Conservation (phyloP, 2,888 invertebrate species). For the Drosophila testacea region DNA sequence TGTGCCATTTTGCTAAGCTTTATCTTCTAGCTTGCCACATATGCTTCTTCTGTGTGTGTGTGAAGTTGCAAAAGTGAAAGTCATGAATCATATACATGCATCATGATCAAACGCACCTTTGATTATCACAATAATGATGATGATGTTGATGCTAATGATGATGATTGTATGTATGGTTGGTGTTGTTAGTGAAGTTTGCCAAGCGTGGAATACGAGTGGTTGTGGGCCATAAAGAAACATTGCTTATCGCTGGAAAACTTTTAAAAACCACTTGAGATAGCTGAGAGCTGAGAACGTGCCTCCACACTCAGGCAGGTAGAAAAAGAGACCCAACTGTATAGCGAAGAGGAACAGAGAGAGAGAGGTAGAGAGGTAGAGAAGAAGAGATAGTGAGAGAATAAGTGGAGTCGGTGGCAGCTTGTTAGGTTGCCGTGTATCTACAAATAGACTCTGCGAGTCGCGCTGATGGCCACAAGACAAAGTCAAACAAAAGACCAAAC, state of each 20-base stretch:
- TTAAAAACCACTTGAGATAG: conserved; percentile 79
- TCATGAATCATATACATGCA: conserved; percentile 76
- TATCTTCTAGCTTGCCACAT: conserved; percentile 44
- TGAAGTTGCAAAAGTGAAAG: conserved; percentile 72
- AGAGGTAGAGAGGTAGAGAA: conserved; percentile 20
- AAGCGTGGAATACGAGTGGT: conserved; percentile 60
- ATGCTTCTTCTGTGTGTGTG: conserved; percentile 29
- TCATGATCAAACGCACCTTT: conserved; percentile 67
- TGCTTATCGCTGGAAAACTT: conserved; percentile 79
- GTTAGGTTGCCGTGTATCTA: conserved; percentile 74
- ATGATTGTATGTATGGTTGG: conserved; percentile 14
- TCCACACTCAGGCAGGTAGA: conserved; percentile 29
- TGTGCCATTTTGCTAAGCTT: conserved; percentile 28
- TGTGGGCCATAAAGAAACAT: conserved; percentile 75
- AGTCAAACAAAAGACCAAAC: conserved; percentile 79
- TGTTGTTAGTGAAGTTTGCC: conserved; percentile 31
- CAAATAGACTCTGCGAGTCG: conserved; percentile 57
- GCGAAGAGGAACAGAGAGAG: conserved; percentile 14
- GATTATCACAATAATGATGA: conserved; percentile 45
- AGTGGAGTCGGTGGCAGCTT: conserved; percentile 41
- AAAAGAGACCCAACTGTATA: conserved; percentile 44
- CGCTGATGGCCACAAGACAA: conserved; percentile 76
- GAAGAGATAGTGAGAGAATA: conserved; percentile 41
- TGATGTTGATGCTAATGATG: conserved; percentile 36
- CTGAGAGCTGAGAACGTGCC: conserved; percentile 57